Percentiles rank a stretch among this genome's conserved stretches.
phyloP scores from a whole-genome alignment of 2,113 vertebrate species.

The Microcebus jonahi region DNA sequence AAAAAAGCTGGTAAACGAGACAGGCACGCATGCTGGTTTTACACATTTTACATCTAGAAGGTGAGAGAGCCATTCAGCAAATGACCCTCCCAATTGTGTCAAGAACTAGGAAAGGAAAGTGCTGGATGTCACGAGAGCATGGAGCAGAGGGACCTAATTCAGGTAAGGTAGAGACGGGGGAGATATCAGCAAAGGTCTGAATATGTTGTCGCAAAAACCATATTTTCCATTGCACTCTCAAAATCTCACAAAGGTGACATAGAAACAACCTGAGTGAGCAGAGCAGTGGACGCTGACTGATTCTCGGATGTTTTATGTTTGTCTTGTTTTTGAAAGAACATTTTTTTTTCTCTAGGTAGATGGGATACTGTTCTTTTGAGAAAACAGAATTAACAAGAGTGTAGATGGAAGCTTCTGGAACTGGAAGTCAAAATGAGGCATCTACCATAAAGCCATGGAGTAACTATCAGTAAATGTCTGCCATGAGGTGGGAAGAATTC shows the following conservation, averaged over 20 bases:
- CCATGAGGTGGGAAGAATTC: background rate
- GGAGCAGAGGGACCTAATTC: background rate
- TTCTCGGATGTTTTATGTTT: background rate
- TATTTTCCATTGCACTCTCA: background rate
- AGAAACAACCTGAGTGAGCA: background rate
- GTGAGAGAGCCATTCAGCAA: background rate
- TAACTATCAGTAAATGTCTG: background rate
- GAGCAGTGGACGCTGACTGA: accelerated
- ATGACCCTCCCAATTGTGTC: background rate
- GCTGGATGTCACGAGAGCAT: accelerated
- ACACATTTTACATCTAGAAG: background rate
- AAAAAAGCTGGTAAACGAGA: background rate
- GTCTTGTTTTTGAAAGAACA: background rate
- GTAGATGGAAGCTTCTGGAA: background rate
- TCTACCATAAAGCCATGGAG: accelerated
- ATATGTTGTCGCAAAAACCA: background rate
- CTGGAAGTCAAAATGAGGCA: background rate
- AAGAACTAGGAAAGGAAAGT: background rate
- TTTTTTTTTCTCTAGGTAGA: background rate
- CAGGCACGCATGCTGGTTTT: background rate
- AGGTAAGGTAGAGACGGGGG: background rate
- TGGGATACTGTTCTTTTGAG: background rate
- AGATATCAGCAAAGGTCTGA: background rate
- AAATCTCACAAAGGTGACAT: background rate
- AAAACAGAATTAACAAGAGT: background rate